Evolutionary conservation across 2,113 vertebrate species (phyloP), one percentile per base, ranked within the genome.

Genomic region (Podiceps cristatus): DNA sequence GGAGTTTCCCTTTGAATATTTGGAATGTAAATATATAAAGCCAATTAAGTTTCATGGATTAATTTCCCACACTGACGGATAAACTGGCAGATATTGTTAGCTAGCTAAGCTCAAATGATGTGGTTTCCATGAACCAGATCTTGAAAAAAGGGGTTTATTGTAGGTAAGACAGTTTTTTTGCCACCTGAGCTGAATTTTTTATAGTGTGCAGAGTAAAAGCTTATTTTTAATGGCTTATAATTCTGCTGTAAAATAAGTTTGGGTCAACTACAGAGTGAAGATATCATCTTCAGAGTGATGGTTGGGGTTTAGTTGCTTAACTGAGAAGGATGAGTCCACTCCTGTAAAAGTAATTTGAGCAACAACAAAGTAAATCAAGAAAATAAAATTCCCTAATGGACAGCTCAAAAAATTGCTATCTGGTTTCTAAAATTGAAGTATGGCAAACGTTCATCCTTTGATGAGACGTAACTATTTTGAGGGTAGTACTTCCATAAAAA

Each of bases 41-140:
- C 75, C 88, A 92, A 91, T 93, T 97, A 95, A 55, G 24, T 86
- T 80, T 71, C 63, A 33, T 47, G 96, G 88, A 95, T 95, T 93
- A 93, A 81, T 92, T 94, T 91, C 88, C 45, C 79, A 77, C 86
- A 71, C 80, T 58, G 58, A 44, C 1, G 27, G 75, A 78, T 50
- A 47, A 82, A 66, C 42, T 53, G 72, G 72, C 81, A 86, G 91
- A 81, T 72, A 58, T 17, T 80, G 52, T 86, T 85, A 52, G 67
- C 59, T 68, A 83, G 50, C 79, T 97, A 90, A 95, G 75, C 87
- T 88, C 67, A 88, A 92, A 42, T 63, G 90, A 95, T 74, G 44
- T 27, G 11, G 42, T n/a, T 96, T 78, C 92, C 87, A 71, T 71
- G 74, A 82, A 19, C 79, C 66, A 59, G 40, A 20, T 45, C 56